Evolutionary conservation across 2,113 vertebrate genomes (phyloP).

Genomic region (Odontophorus gujanensis): DNA sequence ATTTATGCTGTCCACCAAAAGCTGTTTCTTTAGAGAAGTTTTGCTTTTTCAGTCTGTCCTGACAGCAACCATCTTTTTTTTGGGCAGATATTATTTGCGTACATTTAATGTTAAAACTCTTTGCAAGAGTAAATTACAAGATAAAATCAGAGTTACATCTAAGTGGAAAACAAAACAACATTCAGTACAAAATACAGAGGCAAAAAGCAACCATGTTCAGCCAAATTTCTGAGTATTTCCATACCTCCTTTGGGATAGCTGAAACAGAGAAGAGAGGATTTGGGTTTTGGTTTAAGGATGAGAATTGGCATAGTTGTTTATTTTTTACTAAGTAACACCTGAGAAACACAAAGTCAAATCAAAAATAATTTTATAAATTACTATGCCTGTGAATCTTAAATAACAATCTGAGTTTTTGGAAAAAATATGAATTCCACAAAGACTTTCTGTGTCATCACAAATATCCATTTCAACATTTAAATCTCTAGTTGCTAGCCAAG

Average conservation of each 20-base stretch:
- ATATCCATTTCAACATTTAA: not conserved
- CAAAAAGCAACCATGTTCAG: not conserved
- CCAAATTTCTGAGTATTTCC: not conserved
- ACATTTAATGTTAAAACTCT: not conserved
- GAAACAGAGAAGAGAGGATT: fast-evolving
- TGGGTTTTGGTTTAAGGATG: not conserved
- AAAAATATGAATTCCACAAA: not conserved
- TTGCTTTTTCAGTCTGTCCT: not conserved
- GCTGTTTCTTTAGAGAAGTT: not conserved
- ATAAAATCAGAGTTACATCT: not conserved
- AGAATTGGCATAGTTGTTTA: not conserved
- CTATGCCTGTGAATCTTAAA: not conserved
- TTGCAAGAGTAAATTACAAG: not conserved
- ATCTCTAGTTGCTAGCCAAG: not conserved
- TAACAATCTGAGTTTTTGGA: not conserved
- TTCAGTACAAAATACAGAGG: not conserved
- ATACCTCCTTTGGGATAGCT: not conserved
- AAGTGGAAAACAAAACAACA: not conserved
- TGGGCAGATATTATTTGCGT: not conserved
- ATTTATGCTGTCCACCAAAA: not conserved
- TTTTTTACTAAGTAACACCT: not conserved
- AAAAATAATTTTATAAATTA: too few relatives aligned
- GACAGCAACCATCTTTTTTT: not conserved
- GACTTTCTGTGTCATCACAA: not conserved
- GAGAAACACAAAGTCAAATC: not conserved